Base-by-base conservation (phyloP, 2,888 invertebrate genomes). In the Drosophila vallismaia region DNA sequence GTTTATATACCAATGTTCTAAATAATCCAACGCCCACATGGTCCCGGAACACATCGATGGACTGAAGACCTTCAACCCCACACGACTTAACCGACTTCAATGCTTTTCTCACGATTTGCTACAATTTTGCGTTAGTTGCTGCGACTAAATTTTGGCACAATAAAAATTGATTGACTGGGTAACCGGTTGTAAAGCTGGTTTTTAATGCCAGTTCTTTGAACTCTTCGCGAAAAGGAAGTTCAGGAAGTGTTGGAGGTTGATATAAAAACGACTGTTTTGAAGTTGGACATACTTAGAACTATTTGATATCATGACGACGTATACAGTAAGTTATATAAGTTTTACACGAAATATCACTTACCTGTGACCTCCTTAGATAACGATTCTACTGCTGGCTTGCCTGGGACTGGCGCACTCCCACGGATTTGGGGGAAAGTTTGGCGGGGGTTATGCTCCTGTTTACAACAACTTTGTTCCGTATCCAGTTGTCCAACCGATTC, bases 371-470 rank as follows among this genome's bases (percentile, higher is more conserved):
- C 52, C 55, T 31, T 38, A 86, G 86, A 66, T 29, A 52, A 33
- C 38, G 26, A 26, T 69, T n/a, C 6, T 52, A 3, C 36, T 80
- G 28, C n/a, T 74, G 0, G 8, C 66, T 24, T 62, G 76, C 55
- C 2, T 70, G 1, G 51, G 36, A 0, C n/a, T 67, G 9, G 53
- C 45, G 5, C 29, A 63, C 7, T 63, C 62, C 8, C 88, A 84
- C 42, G 75, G 88, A 0, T 87, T 84, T 53, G 88, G 84, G 0
- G 88, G 84, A 3, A 84, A 84, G 59, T 64, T 80, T 26, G 87
- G 88, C 1, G 86, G 88, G 2, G 87, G 76, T 5, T 60, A 48
- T 50, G 64, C 75, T 3, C 62, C 69, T 0, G 74, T 66, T 0
- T 87, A 79, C 45, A 75, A 45, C 40, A 73, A 50, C 29, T 73